phyloP scores from a whole-genome alignment of 2,888 invertebrate species.

The Leuctra nigra region DNA sequence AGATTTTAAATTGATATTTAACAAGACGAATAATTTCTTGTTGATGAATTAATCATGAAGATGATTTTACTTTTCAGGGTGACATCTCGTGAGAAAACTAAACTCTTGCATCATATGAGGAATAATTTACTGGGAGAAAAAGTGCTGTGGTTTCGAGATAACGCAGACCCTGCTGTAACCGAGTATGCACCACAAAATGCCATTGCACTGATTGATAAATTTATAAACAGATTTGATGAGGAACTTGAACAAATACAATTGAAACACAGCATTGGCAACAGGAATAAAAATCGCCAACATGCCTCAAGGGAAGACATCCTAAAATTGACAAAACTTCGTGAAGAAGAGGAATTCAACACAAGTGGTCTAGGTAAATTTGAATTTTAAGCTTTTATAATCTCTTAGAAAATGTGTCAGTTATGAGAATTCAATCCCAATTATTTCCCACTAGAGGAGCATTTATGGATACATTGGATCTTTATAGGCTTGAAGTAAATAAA shows the following conservation, averaged over 20 bases:
- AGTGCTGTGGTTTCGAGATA: conserved; percentile 68
- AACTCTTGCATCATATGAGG: conserved; percentile 60
- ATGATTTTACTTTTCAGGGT: conserved; percentile 38
- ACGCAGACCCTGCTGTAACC: conserved; percentile 49
- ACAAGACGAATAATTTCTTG: background rate
- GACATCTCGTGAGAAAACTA: conserved; percentile 52
- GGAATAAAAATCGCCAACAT: conserved; percentile 64
- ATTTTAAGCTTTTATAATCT: no score
- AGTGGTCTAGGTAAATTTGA: conserved; percentile 67
- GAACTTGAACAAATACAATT: conserved; percentile 71
- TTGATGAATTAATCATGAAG: background rate
- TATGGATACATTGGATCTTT: no score
- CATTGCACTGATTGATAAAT: conserved; percentile 51
- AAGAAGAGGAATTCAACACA: conserved; percentile 64
- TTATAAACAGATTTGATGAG: conserved; percentile 61
- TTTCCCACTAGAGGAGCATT: no score
- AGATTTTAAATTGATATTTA: conserved; percentile 2
- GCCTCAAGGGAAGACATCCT: conserved; percentile 73
- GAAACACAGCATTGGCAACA: conserved; percentile 69
- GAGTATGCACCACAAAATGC: conserved; percentile 55
- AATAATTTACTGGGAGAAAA: conserved; percentile 70
- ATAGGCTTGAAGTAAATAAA: no score
- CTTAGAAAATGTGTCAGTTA: no score
- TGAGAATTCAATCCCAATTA: no score
- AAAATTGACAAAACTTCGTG: conserved; percentile 65